phyloP scores from a whole-genome alignment of 2,113 vertebrate genomes.

The Chaetorhynchus papuensis region DNA sequence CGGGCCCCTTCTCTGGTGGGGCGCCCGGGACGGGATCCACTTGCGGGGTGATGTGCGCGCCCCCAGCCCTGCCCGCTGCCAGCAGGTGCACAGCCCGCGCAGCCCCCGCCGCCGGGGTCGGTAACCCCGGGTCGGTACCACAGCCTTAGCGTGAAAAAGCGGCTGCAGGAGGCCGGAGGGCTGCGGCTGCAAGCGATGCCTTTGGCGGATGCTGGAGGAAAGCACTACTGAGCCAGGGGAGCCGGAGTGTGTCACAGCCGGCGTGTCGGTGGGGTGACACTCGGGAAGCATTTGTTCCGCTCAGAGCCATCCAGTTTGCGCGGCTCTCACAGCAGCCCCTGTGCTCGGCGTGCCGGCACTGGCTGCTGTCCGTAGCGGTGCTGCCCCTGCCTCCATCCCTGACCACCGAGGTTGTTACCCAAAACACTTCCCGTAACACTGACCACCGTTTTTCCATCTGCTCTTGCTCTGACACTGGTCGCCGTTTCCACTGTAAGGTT shows the following conservation, averaged over 20 bases:
- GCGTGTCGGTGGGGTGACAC: background rate
- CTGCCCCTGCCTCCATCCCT: background rate
- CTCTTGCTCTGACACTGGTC: too few relatives aligned
- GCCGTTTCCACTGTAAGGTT: background rate
- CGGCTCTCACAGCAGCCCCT: background rate
- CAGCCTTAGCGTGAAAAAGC: background rate
- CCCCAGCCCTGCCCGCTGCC: background rate
- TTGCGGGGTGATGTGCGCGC: background rate
- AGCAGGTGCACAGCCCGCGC: background rate
- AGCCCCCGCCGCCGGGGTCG: background rate
- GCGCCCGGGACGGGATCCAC: background rate
- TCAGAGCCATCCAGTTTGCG: rapidly evolving
- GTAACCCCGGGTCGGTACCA: background rate
- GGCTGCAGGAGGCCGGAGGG: background rate
- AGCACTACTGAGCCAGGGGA: background rate
- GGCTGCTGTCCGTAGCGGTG: background rate
- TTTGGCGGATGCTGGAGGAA: background rate
- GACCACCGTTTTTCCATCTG: rapidly evolving
- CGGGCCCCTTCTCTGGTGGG: rapidly evolving
- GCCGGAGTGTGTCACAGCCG: too few relatives aligned
- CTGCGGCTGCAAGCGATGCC: background rate
- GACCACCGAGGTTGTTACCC: rapidly evolving
- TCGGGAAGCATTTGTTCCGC: background rate
- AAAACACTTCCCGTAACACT: rapidly evolving
- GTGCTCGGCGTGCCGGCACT: rapidly evolving